A percentile compares a stretch with the other conserved stretches of the same genome.
phyloP scores from a whole-genome alignment of 2,888 invertebrate genomes.

The Cheilosia vulpina region DNA sequence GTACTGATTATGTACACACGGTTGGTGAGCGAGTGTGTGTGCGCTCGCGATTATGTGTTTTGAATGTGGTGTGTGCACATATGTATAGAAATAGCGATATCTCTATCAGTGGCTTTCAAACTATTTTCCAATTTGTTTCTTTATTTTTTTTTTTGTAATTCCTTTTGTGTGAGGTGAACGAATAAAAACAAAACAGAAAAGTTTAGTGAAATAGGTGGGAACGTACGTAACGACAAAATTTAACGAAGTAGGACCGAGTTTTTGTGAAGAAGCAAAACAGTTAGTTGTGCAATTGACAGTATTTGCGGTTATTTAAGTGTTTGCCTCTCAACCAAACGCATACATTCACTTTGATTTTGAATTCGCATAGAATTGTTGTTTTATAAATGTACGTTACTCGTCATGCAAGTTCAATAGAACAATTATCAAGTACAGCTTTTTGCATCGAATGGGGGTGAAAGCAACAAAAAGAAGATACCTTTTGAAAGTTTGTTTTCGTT shows the following conservation, averaged over 20 bases:
- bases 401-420: conserved; percentile 25
- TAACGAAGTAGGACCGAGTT: conserved; percentile 4
- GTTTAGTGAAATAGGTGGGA: too few species aligned
- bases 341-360: too few species aligned
- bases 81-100: conserved; percentile 18
- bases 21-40: conserved; percentile 52
- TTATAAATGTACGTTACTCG: background rate
- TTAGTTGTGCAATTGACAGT: too few species aligned
- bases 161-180: conserved; percentile 21
- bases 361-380: background rate
- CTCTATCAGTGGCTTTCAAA: conserved; percentile 65
- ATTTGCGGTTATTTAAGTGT: background rate
- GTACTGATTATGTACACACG: conserved; percentile 52
- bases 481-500: conserved; percentile 1
- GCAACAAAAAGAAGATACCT: background rate
- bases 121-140: conserved; percentile 45
- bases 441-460: background rate
- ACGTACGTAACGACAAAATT: background rate
- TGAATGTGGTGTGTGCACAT: conserved; percentile 28
- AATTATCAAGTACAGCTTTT: conserved; percentile 1
- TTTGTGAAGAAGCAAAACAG: background rate
- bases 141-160: conserved; percentile 10
- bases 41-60: conserved; percentile 73
- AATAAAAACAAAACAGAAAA: conserved; percentile 65
- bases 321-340: background rate